A percentile compares a stretch with the other conserved stretches of the same genome.
phyloP scores from a whole-genome alignment of 2,797 vertebrate genomes.

The Neosilurus hyrtlii region DNA sequence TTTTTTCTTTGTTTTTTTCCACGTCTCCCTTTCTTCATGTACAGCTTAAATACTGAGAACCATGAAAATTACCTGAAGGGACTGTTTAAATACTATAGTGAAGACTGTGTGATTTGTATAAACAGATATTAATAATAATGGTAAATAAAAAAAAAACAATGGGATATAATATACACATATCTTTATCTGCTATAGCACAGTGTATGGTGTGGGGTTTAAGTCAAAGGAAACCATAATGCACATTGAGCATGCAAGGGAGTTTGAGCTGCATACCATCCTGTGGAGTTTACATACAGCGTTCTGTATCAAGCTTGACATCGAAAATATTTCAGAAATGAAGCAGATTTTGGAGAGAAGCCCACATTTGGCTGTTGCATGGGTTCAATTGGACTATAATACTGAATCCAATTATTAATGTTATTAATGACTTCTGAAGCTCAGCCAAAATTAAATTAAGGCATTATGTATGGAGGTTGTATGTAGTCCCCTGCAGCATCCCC shows the following conservation, averaged over 20 bases:
- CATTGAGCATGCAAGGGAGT: constrained; percentile 38
- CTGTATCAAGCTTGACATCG: constrained; percentile 8
- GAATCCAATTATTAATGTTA: not conserved
- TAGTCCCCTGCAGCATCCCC: constrained; percentile 26
- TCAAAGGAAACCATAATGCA: constrained; percentile 23
- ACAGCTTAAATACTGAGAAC: constrained; percentile 54
- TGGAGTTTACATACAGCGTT: constrained; percentile 35
- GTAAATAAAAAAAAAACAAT: constrained; percentile 37
- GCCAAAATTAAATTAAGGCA: constrained; percentile 15
- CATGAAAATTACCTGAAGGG: constrained; percentile 56
- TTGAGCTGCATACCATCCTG: constrained; percentile 41
- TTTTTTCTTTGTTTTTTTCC: constrained; percentile 24
- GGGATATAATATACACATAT: constrained; percentile 47
- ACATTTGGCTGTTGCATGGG: not conserved
- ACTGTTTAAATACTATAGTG: constrained; percentile 56
- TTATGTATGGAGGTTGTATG: constrained; percentile 29
- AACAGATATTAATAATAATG: constrained; percentile 42
- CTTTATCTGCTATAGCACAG: constrained; percentile 54
- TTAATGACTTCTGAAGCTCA: not conserved
- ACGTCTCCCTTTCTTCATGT: not conserved
- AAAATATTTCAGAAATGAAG: constrained; percentile 13
- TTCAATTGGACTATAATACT: not conserved
- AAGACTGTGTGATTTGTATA: constrained; percentile 58
- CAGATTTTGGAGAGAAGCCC: constrained; percentile 18
- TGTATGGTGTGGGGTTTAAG: constrained; percentile 24